Base-by-base conservation (phyloP, 2,888 invertebrate species). In the Eupelmus urozonus region DNA sequence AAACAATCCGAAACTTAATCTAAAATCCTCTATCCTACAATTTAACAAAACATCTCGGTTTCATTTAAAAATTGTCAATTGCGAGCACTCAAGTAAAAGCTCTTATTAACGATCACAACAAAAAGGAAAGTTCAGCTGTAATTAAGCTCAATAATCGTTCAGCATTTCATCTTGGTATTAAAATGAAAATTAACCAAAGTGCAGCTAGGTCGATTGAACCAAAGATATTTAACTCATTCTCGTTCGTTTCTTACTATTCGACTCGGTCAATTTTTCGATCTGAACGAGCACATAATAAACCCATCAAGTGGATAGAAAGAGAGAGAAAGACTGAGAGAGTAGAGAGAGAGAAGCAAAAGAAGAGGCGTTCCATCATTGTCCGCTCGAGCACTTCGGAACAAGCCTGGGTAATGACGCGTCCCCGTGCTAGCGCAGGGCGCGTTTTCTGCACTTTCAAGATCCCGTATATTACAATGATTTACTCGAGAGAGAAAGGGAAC, bases 381-480 rank as follows among this genome's bases (percentile, higher is more conserved):
- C 73, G 74, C 65, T 78, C 65, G 74, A 79, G 71, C 75, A 69
- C 74, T 71, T 75, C 27, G 53, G 78, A 78, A 73, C 78, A 73
- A 78, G 73, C 55, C 67, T 59, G 78, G 67, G 45, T 72, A 78
- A 78, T 69, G 73, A 78, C 45, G 67, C 73, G 69, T 73, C 60
- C 70, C 70, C 34, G 2, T 4, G 55, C 18, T n/a, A n/a, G n/a
- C n/a, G n/a, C n/a, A n/a, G n/a, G n/a, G 25, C 51, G 23, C 51
- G 5, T 60, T 62, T 60, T 66, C 40, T 27, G 23, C 59, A 53
- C 55, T 75, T 66, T 66, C 18, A 57, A 57, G 57, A 75, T 57
- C 51, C 18, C 62, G n/a, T 69, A 34, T 25, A 69, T 78, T 34
- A 57, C 78, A 23, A 62, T 62, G 55, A 73, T 67, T 67, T 40